These are phyloP conservation scores for Rhopalosiphum nymphaeae DNA, from an alignment of 2,888 invertebrate genomes.

Conservation along the genomic window DNA sequence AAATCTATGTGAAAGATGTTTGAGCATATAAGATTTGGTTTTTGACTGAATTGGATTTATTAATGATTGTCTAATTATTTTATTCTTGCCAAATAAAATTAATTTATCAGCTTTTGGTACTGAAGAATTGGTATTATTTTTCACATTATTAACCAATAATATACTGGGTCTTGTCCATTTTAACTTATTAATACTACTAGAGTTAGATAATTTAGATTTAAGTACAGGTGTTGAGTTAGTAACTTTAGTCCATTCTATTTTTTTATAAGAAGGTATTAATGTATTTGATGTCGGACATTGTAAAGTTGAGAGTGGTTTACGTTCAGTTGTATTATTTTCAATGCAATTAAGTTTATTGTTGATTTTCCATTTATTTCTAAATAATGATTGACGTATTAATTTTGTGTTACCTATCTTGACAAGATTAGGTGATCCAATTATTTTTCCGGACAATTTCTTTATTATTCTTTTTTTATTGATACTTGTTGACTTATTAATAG, in stretches of 20 bases:
- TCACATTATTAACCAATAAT: conserved; percentile 30
- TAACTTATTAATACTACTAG: conserved; percentile 46
- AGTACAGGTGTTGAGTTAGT: neutral
- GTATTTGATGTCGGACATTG: conserved; percentile 16
- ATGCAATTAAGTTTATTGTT: neutral
- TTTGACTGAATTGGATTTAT: conserved; percentile 48
- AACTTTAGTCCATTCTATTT: conserved; percentile 47
- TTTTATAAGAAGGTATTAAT: neutral
- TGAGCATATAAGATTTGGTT: conserved; percentile 36
- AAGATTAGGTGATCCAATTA: conserved; percentile 18
- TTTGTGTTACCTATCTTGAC: conserved; percentile 55
- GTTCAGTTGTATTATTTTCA: conserved; percentile 1
- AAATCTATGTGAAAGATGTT: conserved; percentile 55
- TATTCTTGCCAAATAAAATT: conserved; percentile 62
- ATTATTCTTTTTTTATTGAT: conserved; percentile 37
- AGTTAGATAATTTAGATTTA: conserved; percentile 27
- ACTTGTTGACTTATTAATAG: conserved; percentile 22
- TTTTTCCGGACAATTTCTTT: conserved; percentile 31
- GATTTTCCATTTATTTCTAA: conserved; percentile 56
- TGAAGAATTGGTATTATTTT: neutral
- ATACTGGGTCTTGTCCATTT: conserved; percentile 61
- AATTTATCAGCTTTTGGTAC: conserved; percentile 50
- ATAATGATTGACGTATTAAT: conserved; percentile 49
- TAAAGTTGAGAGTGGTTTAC: conserved; percentile 40
- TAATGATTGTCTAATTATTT: conserved; percentile 58